Evolutionary conservation across 2,797 vertebrate genomes (phyloP).

Genomic region (Halcyon chelicuti): DNA sequence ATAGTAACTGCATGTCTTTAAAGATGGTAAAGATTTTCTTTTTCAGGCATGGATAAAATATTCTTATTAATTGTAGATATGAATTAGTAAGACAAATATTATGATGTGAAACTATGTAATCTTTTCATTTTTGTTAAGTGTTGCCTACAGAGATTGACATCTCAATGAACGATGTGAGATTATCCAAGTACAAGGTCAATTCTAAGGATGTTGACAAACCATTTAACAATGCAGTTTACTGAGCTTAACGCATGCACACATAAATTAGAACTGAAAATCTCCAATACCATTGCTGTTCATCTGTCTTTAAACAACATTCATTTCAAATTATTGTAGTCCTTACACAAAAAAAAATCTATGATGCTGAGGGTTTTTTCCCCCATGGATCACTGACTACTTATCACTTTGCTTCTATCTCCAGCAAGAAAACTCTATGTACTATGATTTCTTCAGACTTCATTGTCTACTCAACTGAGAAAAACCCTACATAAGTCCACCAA

Average conservation of each 20-base stretch:
- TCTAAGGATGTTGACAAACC: not conserved
- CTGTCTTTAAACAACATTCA: not conserved
- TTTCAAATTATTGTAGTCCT: not conserved
- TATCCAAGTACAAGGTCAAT: not conserved
- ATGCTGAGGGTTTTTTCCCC: not conserved
- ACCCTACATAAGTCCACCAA: not conserved
- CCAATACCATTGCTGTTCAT: not conserved
- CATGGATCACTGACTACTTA: not conserved
- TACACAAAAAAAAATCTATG: not conserved
- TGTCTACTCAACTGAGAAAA: not conserved
- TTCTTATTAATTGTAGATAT: not conserved
- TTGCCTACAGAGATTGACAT: not conserved
- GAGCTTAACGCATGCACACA: not conserved
- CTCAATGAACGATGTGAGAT: not conserved
- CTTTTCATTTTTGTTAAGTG: not conserved
- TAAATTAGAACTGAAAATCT: not conserved
- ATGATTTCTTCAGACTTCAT: not conserved
- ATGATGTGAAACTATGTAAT: not conserved
- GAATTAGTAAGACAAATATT: not conserved
- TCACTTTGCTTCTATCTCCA: not conserved
- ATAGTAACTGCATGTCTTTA: not conserved
- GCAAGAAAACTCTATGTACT: not conserved
- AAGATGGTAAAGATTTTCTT: not conserved
- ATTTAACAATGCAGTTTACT: not conserved
- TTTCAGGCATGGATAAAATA: not conserved